These are phyloP conservation scores for Steatornis caripensis DNA, from an alignment of 2,113 vertebrate genomes.

Conservation along the genomic window DNA sequence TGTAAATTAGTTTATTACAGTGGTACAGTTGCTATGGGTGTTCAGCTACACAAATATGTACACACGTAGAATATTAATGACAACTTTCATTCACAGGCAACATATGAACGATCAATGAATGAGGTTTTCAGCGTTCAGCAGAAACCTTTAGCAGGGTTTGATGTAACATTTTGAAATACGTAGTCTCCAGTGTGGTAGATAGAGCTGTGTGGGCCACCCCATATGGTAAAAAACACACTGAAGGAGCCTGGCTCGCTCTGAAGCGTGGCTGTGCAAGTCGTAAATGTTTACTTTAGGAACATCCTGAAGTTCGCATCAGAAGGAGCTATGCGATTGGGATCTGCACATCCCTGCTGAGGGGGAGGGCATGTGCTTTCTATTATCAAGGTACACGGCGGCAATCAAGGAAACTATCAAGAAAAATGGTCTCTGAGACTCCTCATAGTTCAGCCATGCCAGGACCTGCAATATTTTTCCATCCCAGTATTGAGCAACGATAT, in stretches of 20 bases:
- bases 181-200: neutral
- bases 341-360: neutral
- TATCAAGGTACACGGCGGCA: neutral
- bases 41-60: neutral
- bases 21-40: neutral
- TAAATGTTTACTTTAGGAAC: neutral
- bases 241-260: neutral
- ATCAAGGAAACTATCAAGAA: neutral
- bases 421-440: neutral
- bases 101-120: neutral
- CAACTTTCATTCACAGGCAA: constrained; percentile 18
- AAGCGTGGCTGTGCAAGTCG: neutral
- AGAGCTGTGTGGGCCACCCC: neutral
- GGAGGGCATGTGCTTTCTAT: fast-evolving
- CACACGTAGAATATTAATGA: neutral
- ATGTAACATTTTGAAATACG: neutral
- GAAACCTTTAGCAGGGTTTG: neutral
- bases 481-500: neutral
- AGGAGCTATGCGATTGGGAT: neutral
- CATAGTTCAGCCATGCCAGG: no score
- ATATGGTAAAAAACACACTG: neutral
- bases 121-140: neutral
- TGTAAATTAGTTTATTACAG: neutral
- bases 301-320: neutral
- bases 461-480: no score